A percentile compares a stretch with the other conserved stretches of the same genome.
Conservation (phyloP, 2,797 vertebrate species). For the Megalops cyprinoides region DNA sequence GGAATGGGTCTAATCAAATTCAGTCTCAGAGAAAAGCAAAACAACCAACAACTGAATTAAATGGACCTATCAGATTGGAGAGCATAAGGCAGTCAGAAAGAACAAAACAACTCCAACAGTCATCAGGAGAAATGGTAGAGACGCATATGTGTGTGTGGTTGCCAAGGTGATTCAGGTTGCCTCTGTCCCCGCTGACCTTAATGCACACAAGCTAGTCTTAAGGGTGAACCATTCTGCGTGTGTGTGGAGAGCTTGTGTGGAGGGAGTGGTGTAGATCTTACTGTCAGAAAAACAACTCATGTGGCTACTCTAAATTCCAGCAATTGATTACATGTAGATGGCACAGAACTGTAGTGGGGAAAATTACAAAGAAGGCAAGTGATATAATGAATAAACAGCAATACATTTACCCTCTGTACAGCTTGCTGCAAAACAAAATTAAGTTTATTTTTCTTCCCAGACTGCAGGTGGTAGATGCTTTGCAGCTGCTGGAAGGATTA, state of each 20-base stretch:
- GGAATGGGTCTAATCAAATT: neutral
- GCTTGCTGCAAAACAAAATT: no score
- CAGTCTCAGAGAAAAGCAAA: neutral
- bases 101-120: slow-evolving; percentile 9
- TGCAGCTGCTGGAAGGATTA: neutral
- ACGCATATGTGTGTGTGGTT: neutral
- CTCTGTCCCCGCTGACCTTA: neutral
- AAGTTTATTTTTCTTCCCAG: neutral
- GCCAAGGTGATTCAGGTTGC: slow-evolving; percentile 14
- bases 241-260: no score
- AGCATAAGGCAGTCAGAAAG: slow-evolving; percentile 5
- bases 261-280: no score
- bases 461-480: neutral
- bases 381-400: no score
- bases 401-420: no score
- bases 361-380: no score
- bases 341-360: no score
- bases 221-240: neutral
- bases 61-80: neutral
- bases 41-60: neutral
- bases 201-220: slow-evolving; percentile 7
- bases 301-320: no score
- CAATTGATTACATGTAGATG: neutral
- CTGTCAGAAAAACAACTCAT: no score
- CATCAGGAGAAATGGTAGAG: slow-evolving; percentile 1